These are phyloP conservation scores for Trachythela sp. DNA, from an alignment of 64 coral and sea anemone species.

Conservation along the genomic window DNA sequence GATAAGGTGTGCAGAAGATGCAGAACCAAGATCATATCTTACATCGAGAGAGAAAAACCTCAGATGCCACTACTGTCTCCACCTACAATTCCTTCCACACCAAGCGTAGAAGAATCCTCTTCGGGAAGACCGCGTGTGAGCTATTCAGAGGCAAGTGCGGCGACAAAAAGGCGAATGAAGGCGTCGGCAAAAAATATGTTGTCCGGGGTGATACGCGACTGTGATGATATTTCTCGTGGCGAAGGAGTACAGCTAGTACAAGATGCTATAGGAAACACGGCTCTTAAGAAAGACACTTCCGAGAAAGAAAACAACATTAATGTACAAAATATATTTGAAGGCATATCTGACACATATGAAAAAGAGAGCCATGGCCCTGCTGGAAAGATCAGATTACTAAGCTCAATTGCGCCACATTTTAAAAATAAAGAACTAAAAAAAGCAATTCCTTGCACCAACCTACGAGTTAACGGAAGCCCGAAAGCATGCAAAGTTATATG, in stretches of 20 bases:
- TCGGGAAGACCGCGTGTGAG: not conserved
- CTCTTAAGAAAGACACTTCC: not conserved
- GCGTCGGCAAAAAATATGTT: not conserved
- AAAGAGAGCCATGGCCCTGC: not conserved
- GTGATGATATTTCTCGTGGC: not conserved
- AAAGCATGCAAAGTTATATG: not conserved
- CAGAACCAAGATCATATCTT: not conserved
- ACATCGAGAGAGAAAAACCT: not conserved
- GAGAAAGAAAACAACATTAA: not conserved
- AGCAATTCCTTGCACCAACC: not conserved
- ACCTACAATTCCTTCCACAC: not conserved
- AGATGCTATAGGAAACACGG: not conserved
- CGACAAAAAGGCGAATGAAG: slow-evolving; percentile 9
- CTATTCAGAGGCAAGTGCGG: not conserved
- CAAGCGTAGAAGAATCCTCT: not conserved
- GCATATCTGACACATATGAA: not conserved
- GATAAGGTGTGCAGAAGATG: not conserved
- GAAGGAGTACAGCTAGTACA: not conserved
- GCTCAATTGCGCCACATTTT: not conserved
- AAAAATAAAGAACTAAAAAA: slow-evolving; percentile 17
- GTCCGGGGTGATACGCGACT: not conserved
- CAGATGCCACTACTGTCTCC: not conserved
- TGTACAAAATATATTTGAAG: not conserved
- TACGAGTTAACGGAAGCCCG: slow-evolving; percentile 13
- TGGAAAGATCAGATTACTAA: not conserved